Evolutionary conservation across 2,797 vertebrate species (phyloP).

Genomic region (Cheirogaleus major): DNA sequence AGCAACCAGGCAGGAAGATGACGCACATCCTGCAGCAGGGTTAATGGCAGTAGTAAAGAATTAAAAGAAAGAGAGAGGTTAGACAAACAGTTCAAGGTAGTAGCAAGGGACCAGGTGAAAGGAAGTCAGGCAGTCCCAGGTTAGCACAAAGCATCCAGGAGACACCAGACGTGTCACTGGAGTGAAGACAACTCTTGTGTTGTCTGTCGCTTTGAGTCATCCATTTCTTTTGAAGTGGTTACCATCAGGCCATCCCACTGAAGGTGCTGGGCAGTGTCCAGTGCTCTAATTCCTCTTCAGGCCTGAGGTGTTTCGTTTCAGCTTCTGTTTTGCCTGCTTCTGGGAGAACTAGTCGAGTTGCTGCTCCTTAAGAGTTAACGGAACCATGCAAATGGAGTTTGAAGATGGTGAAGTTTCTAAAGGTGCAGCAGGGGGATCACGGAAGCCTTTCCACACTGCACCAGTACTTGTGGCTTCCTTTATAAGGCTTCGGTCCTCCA

Average conservation of each 20-base stretch:
- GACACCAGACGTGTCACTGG: conserved; percentile 42
- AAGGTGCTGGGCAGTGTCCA: not conserved
- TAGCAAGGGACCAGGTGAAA: conserved; percentile 65
- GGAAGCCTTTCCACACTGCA: conserved; percentile 74
- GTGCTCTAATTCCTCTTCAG: conserved; percentile 28
- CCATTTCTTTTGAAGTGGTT: not conserved
- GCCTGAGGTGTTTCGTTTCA: conserved; percentile 46
- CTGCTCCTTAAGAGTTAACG: conserved; percentile 63
- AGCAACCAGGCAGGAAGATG: conserved; percentile 41
- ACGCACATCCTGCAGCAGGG: conserved; percentile 54
- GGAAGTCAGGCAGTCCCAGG: conserved; percentile 61
- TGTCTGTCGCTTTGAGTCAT: not conserved
- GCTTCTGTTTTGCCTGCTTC: conserved; percentile 42
- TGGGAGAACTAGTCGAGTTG: not conserved
- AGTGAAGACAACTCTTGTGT: not conserved
- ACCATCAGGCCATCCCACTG: not conserved
- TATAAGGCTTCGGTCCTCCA: conserved; percentile 21
- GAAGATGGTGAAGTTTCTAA: conserved; percentile 67
- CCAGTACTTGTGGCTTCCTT: conserved; percentile 71
- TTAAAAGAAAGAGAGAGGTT: conserved; percentile 71
- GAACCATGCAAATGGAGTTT: conserved; percentile 52
- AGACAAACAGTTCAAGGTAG: conserved; percentile 65
- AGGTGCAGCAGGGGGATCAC: conserved; percentile 71
- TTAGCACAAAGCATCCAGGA: conserved; percentile 46
- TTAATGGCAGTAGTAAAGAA: conserved; percentile 61